Evolutionary conservation across 2,888 invertebrate genomes (phyloP).

Genomic region (Leucophenga maculata): DNA sequence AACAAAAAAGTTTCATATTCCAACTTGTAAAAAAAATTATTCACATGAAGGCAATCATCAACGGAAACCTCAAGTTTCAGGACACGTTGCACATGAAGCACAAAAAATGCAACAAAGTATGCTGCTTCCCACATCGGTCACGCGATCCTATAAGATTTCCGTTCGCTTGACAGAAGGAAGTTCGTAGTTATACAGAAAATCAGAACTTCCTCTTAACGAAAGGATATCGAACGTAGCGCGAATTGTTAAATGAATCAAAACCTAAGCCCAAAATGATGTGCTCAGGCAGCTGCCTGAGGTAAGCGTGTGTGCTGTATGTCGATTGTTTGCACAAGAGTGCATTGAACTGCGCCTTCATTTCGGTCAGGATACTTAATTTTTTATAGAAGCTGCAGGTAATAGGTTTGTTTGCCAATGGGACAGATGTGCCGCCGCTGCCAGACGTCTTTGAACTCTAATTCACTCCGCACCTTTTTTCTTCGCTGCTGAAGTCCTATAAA

Average conservation of each 20-base stretch:
- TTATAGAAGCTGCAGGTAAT: conserved; percentile 40
- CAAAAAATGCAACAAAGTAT: conserved; percentile 29
- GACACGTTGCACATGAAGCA: conserved; percentile 42
- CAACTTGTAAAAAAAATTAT: conserved; percentile 57
- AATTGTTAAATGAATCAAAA: too few species aligned
- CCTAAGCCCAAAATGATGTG: conserved; percentile 18
- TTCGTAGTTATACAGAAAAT: conserved; percentile 50
- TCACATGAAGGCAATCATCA: conserved; percentile 22
- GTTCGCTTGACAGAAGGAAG: conserved; percentile 49
- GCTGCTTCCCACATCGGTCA: conserved; percentile 47
- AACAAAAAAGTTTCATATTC: conserved; percentile 53
- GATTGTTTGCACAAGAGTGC: conserved; percentile 61
- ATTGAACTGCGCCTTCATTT: conserved; percentile 46
- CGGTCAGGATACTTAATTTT: neutral
- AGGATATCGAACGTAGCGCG: neutral
- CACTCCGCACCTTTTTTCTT: conserved; percentile 34
- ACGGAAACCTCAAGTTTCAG: conserved; percentile 9
- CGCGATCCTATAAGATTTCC: conserved; percentile 49
- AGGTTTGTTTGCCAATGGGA: conserved; percentile 31
- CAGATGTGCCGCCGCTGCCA: conserved; percentile 39
- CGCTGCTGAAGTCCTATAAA: neutral
- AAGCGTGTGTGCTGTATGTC: conserved; percentile 28
- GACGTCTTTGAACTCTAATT: conserved; percentile 45
- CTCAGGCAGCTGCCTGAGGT: conserved; percentile 49
- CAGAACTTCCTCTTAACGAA: conserved; percentile 45